A percentile compares a stretch with the other conserved stretches of the same genome.
phyloP scores from a whole-genome alignment of 2,113 vertebrate species.

The Peromyscus maniculatus region DNA sequence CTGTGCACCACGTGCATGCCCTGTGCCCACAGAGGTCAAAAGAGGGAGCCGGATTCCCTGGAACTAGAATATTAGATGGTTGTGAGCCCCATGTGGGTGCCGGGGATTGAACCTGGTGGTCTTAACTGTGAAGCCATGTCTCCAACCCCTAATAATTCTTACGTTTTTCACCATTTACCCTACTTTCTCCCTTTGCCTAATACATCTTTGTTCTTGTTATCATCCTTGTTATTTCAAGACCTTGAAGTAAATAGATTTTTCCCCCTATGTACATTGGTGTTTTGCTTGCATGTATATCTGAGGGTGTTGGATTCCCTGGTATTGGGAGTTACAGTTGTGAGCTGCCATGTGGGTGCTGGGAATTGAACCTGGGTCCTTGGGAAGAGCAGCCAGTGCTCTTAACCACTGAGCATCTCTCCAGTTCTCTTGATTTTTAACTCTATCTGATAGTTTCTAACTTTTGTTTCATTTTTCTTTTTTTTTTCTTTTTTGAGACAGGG shows the following conservation, averaged over 20 bases:
- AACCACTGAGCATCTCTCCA: neutral
- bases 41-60: too few species aligned
- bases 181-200: constrained; percentile 14
- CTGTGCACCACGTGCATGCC: too few species aligned
- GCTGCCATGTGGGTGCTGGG: neutral
- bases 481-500: too few species aligned
- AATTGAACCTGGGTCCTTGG: neutral
- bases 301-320: neutral
- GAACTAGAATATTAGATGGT: too few species aligned
- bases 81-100: too few species aligned
- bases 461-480: neutral
- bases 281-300: neutral
- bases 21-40: too few species aligned
- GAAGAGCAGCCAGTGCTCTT: neutral
- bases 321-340: neutral
- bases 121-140: neutral
- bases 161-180: neutral
- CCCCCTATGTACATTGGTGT: neutral
- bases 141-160: neutral
- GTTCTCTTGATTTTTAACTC: neutral
- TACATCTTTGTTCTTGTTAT: neutral
- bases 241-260: neutral
- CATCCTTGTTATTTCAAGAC: constrained; percentile 37
- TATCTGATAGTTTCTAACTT: neutral
- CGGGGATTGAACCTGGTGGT: neutral